phyloP scores from a whole-genome alignment of 2,888 invertebrate species.

The Amaurobius ferox region DNA sequence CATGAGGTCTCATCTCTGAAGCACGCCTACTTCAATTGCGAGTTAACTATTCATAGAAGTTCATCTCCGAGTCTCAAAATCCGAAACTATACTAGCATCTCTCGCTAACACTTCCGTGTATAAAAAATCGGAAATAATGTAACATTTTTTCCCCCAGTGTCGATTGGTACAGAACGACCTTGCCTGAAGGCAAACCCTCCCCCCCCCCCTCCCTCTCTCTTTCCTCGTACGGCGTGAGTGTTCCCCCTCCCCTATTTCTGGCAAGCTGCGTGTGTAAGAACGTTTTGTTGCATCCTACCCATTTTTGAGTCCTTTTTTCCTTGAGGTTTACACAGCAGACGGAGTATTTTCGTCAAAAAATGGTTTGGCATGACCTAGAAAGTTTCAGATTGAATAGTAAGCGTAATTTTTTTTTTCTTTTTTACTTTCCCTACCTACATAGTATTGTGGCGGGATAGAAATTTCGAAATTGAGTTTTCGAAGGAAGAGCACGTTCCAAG shows the following conservation, averaged over 20 bases:
- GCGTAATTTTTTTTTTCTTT: no score
- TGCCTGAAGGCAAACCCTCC: slow-evolving; percentile 54
- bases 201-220: slow-evolving; percentile 17
- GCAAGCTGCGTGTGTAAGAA: slow-evolving; percentile 2
- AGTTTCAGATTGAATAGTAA: no score
- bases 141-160: slow-evolving; percentile 16
- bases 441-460: no score
- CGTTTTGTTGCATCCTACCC: slow-evolving; percentile 7
- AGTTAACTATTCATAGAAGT: no score
- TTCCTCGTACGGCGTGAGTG: background rate
- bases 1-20: no score
- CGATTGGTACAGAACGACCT: slow-evolving; percentile 38
- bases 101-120: slow-evolving; percentile 32
- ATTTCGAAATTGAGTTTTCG: no score
- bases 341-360: background rate
- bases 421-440: no score
- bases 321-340: background rate
- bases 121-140: slow-evolving; percentile 25
- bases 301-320: slow-evolving; percentile 39
- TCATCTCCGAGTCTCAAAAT: no score
- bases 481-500: no score
- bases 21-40: no score
- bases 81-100: slow-evolving; percentile 7
- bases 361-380: no score
- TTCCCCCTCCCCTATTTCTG: background rate